Evolutionary conservation across 1,140 invertebrate genomes (phyloP), one percentile per base, ranked within the genome.

Genomic region (Drosophila biarmipes): DNA sequence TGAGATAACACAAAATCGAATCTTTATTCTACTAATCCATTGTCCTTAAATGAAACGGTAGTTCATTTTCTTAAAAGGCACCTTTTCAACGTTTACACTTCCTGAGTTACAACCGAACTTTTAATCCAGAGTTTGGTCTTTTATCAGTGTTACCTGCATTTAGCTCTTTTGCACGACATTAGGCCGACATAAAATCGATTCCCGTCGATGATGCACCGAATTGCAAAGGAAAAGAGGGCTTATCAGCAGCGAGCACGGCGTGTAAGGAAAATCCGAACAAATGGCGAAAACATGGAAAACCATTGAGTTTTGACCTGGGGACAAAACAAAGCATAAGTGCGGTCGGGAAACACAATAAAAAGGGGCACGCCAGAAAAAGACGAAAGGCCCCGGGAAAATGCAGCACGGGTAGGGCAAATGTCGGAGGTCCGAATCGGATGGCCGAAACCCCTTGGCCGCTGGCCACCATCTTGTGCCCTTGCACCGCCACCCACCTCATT

Each of bases 281-380:
- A 56, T 19, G 17, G n/a, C 46, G 10, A 10, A 15, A 34, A 54
- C 66, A 54, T 53, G 40, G 49, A 58, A 57, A 80, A 45, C 53
- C 64, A 67, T 81, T 68, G 56, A 58, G 42, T 55, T 67, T 51
- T 73, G 73, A 78, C 57, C 73, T 68, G 53, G 6, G 73, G 42
- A 43, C 53, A 58, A 31, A 17, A 21, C 31, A 24, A 56, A 46
- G 31, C 34, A 19, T 4, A 31, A 63, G 40, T 52, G 51, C 43
- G 27, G 7, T 63, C 61, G 55, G 19, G 24, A 48, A 46, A 11
- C 29, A 10, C 49, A 43, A 31, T 11, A 45, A 48, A 17, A 24
- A 34, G 24, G 24, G 24, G 24, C 24, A 24, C 24, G 24, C 24
- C 24, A 24, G 24, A 24, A 24, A 34, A 27, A 19, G 31, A 48